Evolutionary conservation across 2,113 vertebrate genomes (phyloP).

Genomic region (Peromyscus californicus): DNA sequence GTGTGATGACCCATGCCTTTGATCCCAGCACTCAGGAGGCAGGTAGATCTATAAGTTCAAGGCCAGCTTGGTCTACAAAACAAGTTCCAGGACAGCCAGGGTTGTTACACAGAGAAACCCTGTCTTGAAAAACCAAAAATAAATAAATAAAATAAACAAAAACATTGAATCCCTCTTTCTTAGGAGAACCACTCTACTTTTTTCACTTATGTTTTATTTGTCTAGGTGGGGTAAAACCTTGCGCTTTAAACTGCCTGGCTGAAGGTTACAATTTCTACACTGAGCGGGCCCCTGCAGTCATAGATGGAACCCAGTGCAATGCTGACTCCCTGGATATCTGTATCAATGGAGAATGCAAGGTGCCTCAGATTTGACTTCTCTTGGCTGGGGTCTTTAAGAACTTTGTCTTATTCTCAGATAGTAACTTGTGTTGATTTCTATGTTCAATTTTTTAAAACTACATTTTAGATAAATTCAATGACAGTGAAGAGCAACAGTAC

Average conservation of each 20-base stretch:
- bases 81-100: too few species aligned
- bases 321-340: constrained; percentile 98
- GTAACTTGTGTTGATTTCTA: background rate
- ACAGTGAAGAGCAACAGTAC: background rate
- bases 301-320: constrained; percentile 98
- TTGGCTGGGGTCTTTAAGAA: background rate
- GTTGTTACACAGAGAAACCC: too few species aligned
- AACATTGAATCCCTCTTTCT: constrained; percentile 46
- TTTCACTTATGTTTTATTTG: constrained; percentile 75
- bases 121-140: too few species aligned
- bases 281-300: constrained; percentile 97
- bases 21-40: too few species aligned
- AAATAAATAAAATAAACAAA: too few species aligned
- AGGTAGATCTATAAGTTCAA: too few species aligned
- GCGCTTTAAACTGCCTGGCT: constrained; percentile 98
- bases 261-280: constrained; percentile 99
- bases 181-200: constrained; percentile 55
- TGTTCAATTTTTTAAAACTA: constrained; percentile 21
- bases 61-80: too few species aligned
- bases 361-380: constrained; percentile 81
- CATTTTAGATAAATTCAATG: constrained; percentile 47
- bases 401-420: constrained; percentile 26
- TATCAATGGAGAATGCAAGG: constrained; percentile 99
- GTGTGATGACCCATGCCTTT: too few species aligned
- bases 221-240: constrained; percentile 97